These are phyloP conservation scores for Halichoerus grypus DNA, from an alignment of 2,113 vertebrate species.

Conservation along the genomic window DNA sequence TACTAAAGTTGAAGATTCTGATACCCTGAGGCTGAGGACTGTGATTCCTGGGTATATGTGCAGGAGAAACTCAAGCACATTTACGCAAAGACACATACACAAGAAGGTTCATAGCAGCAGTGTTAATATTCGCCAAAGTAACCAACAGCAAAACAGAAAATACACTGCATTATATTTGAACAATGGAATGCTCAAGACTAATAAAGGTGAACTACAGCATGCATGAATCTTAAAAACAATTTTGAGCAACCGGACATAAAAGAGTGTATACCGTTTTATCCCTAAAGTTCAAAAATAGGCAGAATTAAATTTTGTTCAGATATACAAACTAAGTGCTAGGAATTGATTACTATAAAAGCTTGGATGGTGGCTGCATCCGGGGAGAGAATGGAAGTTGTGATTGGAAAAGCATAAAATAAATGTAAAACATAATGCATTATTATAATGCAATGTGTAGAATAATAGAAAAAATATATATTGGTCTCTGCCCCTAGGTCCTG, in stretches of 20 bases:
- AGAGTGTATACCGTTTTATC: not conserved
- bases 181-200: not conserved
- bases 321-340: not conserved
- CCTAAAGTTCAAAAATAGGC: not conserved
- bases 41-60: not conserved
- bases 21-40: not conserved
- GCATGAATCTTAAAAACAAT: not conserved
- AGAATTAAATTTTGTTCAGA: slow-evolving; percentile 25
- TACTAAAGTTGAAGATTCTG: not conserved
- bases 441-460: not conserved
- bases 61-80: not conserved
- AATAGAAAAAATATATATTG: not conserved
- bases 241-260: not conserved
- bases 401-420: not conserved
- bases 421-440: not conserved
- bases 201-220: not conserved
- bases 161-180: not conserved
- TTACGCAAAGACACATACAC: not conserved
- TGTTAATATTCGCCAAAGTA: not conserved
- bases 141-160: slow-evolving; percentile 12
- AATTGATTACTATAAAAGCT: not conserved
- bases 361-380: not conserved
- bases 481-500: not conserved
- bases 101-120: not conserved
- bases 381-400: not conserved